Evolutionary conservation across 2,888 invertebrate genomes (phyloP).

Genomic region (Acanthoscelides obtectus): DNA sequence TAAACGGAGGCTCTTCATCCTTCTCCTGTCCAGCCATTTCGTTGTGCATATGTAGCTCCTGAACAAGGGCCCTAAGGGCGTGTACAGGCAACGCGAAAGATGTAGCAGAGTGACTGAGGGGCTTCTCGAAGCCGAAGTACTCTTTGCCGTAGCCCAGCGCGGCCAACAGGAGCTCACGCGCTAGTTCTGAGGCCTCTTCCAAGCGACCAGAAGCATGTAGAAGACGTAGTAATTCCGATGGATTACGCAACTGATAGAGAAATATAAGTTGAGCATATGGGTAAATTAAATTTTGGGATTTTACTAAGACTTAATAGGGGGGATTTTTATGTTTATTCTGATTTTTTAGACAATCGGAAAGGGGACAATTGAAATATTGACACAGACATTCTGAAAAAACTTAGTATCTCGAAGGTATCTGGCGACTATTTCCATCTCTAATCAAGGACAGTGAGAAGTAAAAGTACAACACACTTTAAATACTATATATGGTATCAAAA

Average conservation of each 20-base stretch:
- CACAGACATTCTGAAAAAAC: too few relatives aligned
- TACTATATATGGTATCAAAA: too few relatives aligned
- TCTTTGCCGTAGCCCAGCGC: conserved; percentile 66
- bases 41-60: conserved; percentile 56
- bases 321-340: too few relatives aligned
- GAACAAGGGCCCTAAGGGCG: conserved; percentile 65
- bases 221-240: conserved; percentile 69
- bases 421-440: too few relatives aligned
- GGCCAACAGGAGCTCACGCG: conserved; percentile 64
- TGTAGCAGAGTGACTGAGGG: conserved; percentile 53
- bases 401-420: too few relatives aligned
- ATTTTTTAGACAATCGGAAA: too few relatives aligned
- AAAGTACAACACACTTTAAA: too few relatives aligned
- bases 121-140: conserved; percentile 59
- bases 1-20: background rate
- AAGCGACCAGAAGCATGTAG: conserved; percentile 69
- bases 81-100: conserved; percentile 72
- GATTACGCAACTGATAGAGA: conserved; percentile 59
- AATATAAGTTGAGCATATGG: too few relatives aligned
- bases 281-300: too few relatives aligned
- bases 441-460: too few relatives aligned
- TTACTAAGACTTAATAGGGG: too few relatives aligned
- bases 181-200: conserved; percentile 66
- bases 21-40: background rate
- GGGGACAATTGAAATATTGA: too few relatives aligned